phyloP scores from a whole-genome alignment of 2,113 vertebrate genomes.

The Phyllostomus hastatus region DNA sequence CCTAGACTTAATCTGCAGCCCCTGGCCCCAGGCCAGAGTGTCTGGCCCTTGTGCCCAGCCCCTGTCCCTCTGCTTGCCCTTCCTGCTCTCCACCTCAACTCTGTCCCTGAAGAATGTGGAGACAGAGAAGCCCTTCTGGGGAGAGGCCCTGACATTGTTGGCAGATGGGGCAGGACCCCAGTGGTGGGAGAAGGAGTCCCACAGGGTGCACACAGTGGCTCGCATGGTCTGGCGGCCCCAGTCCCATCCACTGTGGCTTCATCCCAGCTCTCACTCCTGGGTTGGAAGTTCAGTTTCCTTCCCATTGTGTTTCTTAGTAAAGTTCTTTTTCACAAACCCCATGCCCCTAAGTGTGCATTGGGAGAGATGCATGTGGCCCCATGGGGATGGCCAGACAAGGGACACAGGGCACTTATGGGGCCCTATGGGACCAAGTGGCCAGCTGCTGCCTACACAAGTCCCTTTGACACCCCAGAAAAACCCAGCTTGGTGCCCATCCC shows the following conservation, averaged over 20 bases:
- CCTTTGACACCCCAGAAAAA: not conserved
- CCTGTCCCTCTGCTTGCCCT: not conserved
- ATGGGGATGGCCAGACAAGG: not conserved
- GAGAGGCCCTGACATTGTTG: not conserved
- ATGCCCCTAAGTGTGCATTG: too few species aligned
- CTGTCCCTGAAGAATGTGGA: not conserved
- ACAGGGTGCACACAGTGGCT: rapidly evolving
- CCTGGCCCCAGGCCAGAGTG: not conserved
- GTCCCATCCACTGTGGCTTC: rapidly evolving
- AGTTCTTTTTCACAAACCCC: not conserved
- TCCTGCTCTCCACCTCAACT: not conserved
- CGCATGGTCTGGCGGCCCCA: not conserved
- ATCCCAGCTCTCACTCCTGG: rapidly evolving
- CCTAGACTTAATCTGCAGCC: not conserved
- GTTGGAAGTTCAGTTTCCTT: not conserved
- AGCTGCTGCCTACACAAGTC: too few species aligned
- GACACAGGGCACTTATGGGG: not conserved
- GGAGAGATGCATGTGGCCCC: rapidly evolving
- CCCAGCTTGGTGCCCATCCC: not conserved
- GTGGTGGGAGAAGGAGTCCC: not conserved
- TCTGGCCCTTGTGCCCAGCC: rapidly evolving
- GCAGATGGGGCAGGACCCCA: too few species aligned
- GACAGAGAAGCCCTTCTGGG: not conserved
- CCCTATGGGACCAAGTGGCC: not conserved
- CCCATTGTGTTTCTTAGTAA: not conserved